Percentiles rank a stretch among this genome's conserved stretches.
These are phyloP conservation scores for Cotesia typhae DNA, from an alignment of 1,140 invertebrate genomes.

Conservation along the genomic window DNA sequence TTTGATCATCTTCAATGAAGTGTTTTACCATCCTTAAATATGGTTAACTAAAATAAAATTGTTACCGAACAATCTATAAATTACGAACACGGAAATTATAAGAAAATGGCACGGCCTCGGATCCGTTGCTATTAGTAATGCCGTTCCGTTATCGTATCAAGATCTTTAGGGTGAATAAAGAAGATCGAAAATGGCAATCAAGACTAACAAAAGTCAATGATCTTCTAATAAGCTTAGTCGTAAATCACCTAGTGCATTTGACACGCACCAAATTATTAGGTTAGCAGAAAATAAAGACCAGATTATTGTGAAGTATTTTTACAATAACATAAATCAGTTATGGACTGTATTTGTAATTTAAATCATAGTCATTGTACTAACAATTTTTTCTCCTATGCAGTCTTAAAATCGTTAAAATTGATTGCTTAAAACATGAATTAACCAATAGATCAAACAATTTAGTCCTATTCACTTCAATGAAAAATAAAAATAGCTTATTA, in stretches of 20 bases:
- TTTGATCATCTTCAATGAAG: too few species aligned
- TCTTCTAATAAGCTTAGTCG: slow-evolving; percentile 8
- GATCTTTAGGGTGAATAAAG: slow-evolving; percentile 10
- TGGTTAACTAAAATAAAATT: neutral
- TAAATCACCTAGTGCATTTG: slow-evolving; percentile 1
- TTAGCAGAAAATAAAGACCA: neutral
- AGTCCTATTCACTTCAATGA: too few species aligned
- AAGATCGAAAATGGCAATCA: slow-evolving; percentile 4
- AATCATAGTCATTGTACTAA: too few species aligned
- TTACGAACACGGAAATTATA: slow-evolving; percentile 24
- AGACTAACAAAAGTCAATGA: slow-evolving; percentile 13
- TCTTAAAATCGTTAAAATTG: too few species aligned
- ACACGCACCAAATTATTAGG: neutral
- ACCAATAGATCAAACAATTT: too few species aligned
- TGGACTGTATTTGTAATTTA: too few species aligned
- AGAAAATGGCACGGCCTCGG: slow-evolving; percentile 10
- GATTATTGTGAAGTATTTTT: too few species aligned
- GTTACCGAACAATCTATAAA: neutral
- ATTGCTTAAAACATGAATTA: too few species aligned
- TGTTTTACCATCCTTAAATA: too few species aligned
- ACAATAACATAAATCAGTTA: too few species aligned
- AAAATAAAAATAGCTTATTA: too few species aligned
- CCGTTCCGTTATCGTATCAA: slow-evolving; percentile 12
- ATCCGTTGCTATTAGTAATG: slow-evolving; percentile 19
- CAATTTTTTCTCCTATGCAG: too few species aligned